These are phyloP conservation scores for Clarias macrocephalus DNA, from an alignment of 2,113 vertebrate genomes.

Conservation along the genomic window DNA sequence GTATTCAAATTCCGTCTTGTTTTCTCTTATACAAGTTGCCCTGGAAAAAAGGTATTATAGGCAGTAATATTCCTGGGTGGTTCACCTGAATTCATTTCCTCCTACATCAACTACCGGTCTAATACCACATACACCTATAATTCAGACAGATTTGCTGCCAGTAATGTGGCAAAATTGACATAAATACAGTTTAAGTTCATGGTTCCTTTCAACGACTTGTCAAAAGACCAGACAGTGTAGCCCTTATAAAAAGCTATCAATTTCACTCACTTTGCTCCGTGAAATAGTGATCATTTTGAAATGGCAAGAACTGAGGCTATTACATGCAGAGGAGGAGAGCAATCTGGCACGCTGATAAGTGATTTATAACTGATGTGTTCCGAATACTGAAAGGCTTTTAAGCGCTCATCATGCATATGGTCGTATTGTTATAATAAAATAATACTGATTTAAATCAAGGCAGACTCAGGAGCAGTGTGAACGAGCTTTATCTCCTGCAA, in stretches of 20 bases:
- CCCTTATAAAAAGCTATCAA: slow-evolving; percentile 60
- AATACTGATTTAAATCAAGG: slow-evolving; percentile 25
- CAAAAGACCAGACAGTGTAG: slow-evolving; percentile 65
- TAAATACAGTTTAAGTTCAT: slow-evolving; percentile 72
- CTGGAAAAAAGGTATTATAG: background rate
- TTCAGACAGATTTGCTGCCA: slow-evolving; percentile 60
- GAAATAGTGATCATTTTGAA: slow-evolving; percentile 64
- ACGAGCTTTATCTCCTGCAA: slow-evolving; percentile 4
- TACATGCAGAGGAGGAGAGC: slow-evolving; percentile 58
- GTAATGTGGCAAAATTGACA: slow-evolving; percentile 65
- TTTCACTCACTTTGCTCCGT: slow-evolving; percentile 56
- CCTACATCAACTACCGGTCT: slow-evolving; percentile 10
- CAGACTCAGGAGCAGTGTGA: background rate
- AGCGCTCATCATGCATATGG: slow-evolving; percentile 22
- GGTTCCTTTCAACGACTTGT: slow-evolving; percentile 61
- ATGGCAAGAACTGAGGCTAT: slow-evolving; percentile 58
- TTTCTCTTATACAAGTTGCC: background rate
- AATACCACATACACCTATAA: slow-evolving; percentile 44
- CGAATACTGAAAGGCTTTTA: slow-evolving; percentile 36
- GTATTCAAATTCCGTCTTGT: background rate
- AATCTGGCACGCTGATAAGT: slow-evolving; percentile 57
- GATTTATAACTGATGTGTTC: slow-evolving; percentile 37
- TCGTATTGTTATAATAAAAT: slow-evolving; percentile 38
- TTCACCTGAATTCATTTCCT: slow-evolving; percentile 31
- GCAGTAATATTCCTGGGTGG: slow-evolving; percentile 24